Percentiles rank a stretch among this genome's conserved stretches.
Conservation (phyloP, 1,140 invertebrate species). For the Drosophila baimaii region DNA sequence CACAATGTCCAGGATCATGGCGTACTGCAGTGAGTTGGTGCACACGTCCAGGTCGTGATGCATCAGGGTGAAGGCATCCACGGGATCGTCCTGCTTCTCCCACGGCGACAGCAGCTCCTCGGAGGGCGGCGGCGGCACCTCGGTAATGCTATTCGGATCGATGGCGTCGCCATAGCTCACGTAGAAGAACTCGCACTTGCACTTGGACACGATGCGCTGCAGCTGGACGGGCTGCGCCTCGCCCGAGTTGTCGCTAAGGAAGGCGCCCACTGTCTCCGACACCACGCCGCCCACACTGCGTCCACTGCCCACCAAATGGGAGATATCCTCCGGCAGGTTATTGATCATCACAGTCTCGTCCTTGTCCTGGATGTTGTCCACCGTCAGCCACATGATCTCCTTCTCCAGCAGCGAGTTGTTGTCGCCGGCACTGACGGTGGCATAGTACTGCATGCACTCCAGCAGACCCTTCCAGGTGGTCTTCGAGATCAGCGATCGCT, state of each 20-base stretch:
- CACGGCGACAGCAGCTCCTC: constrained; percentile 89
- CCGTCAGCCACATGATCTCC: constrained; percentile 97
- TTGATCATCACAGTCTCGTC: constrained; percentile 92
- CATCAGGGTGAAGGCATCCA: constrained; percentile 98
- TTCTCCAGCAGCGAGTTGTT: constrained; percentile 90
- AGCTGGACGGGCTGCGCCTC: constrained; percentile 87
- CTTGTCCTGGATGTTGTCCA: constrained; percentile 96
- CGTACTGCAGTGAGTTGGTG: constrained; percentile 97
- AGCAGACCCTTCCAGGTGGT: constrained; percentile 97
- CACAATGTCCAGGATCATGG: constrained; percentile 98
- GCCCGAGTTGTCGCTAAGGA: constrained; percentile 85
- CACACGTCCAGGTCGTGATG: constrained; percentile 99
- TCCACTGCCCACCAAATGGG: constrained; percentile 96
- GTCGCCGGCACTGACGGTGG: constrained; percentile 95
- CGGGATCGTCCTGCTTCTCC: constrained; percentile 92
- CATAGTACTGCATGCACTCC: constrained; percentile 99
- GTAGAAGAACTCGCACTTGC: constrained; percentile 99
- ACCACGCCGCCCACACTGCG: constrained; percentile 98
- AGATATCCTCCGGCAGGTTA: constrained; percentile 93
- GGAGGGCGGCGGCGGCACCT: constrained; percentile 88
- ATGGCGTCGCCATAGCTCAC: constrained; percentile 95
- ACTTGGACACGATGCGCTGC: constrained; percentile 97
- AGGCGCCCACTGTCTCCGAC: constrained; percentile 94
- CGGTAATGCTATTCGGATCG: constrained; percentile 88
- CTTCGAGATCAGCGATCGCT: constrained; percentile 94